Conservation (phyloP, 2,113 vertebrate genomes). For the Stictonetta naevosa region DNA sequence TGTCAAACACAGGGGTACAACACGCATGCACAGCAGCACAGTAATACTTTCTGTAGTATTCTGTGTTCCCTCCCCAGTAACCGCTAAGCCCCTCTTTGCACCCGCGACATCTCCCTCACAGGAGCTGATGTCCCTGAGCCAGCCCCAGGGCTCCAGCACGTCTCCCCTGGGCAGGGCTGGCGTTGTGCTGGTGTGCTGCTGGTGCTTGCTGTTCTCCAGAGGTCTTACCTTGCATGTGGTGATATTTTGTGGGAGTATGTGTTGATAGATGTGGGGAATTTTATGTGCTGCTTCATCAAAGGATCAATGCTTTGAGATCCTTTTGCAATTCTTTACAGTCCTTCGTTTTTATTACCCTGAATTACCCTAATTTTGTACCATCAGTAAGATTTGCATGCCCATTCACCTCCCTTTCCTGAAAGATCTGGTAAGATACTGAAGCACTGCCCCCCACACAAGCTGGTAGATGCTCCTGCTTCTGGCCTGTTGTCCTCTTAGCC, state of each 20-base stretch:
- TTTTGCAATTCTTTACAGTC: background rate
- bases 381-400: background rate
- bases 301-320: background rate
- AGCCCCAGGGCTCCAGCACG: background rate
- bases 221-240: background rate
- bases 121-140: background rate
- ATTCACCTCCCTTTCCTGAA: background rate
- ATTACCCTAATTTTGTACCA: background rate
- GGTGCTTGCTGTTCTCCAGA: background rate
- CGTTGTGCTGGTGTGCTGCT: background rate
- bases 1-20: background rate
- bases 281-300: background rate
- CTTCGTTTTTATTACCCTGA: background rate
- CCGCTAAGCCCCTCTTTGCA: background rate
- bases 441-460: too few relatives aligned
- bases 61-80: background rate
- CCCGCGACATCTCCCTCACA: accelerated
- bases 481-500: background rate
- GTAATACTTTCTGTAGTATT: background rate
- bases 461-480: too few relatives aligned
- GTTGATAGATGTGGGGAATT: background rate
- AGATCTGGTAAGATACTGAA: background rate
- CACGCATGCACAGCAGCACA: background rate
- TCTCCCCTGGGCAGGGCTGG: background rate
- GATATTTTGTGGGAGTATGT: background rate